phyloP scores from a whole-genome alignment of 2,888 invertebrate genomes.

The Drosophila testacea region DNA sequence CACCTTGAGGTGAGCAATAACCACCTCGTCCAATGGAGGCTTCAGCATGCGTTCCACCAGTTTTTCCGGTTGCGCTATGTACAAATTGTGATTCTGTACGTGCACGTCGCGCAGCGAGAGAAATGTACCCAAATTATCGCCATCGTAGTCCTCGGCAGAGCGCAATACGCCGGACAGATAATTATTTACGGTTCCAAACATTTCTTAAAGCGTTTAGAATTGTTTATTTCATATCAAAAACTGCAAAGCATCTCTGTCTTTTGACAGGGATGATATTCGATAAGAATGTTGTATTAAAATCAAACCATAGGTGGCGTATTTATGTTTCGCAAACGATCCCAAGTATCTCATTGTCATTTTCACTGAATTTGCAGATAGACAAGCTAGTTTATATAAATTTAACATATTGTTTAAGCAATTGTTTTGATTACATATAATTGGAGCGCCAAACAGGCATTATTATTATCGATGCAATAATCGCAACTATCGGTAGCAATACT shows the following conservation, averaged over 20 bases:
- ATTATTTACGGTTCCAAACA: conserved; percentile 81
- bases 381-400: too few relatives aligned
- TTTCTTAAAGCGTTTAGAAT: conserved; percentile 17
- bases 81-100: conserved; percentile 89
- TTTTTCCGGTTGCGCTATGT: conserved; percentile 89
- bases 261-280: too few relatives aligned
- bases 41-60: conserved; percentile 90
- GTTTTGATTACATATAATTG: too few relatives aligned
- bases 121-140: conserved; percentile 87
- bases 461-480: too few relatives aligned
- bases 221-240: not conserved
- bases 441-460: too few relatives aligned
- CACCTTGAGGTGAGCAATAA: conserved; percentile 90
- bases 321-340: too few relatives aligned
- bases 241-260: too few relatives aligned
- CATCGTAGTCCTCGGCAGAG: conserved; percentile 88
- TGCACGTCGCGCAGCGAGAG: conserved; percentile 90
- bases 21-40: conserved; percentile 91
- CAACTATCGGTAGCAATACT: conserved; percentile 10
- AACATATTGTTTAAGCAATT: too few relatives aligned
- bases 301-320: too few relatives aligned
- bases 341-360: too few relatives aligned
- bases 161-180: conserved; percentile 86
- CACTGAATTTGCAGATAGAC: too few relatives aligned
- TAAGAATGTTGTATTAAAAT: too few relatives aligned